Base-by-base conservation (phyloP, 1,140 invertebrate species). In the Caenorhabditis tropicalis region DNA sequence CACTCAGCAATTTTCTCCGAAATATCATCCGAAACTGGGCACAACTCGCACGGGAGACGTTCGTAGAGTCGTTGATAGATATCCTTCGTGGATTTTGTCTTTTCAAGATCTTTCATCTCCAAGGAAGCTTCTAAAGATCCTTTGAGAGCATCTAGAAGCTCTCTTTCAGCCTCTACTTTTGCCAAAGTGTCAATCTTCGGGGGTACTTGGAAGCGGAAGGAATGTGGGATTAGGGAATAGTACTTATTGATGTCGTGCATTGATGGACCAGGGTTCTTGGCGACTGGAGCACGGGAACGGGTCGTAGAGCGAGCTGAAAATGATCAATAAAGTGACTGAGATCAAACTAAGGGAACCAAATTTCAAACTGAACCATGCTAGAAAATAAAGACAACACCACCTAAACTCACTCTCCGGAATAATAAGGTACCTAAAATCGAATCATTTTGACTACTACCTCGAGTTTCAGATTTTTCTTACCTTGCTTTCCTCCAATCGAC, bases 1-100 rank as follows among this genome's bases (percentile, higher is more conserved):
- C 65, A 74, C 2, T 74, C 65, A 16, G 36, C 65, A 24, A 74
- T 74, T 46, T 74, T 74, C 29, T 24, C 65, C 3, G 65, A 29
- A 43, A 74, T 46, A 9, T 74, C 65, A 12, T 74, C 65, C 4
- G 65, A 74, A 74, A 74, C 65, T 10, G 65, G 65, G 5, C 7
- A 6, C 21, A 74, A 43, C 4, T 74, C 36, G n/a, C 65, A 74
- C 24, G 65, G 65, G 24, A 74, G 65, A 31, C 65, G 65, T 46
- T 74, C 65, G n/a, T 74, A 74, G 36, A 74, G 65, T 74, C 65
- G 19, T 27, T 74, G 65, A 43, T 74, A 74, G n/a, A 74, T 74
- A 74, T 74, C 36, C 65, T 74, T 74, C 6, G n/a, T 15, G 21
- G 65, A 74, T 46, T n/a, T 24, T 19, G 36, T 46, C 21, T 43